These are phyloP conservation scores for Simalia tracyae DNA, from an alignment of 2,797 vertebrate genomes.

Conservation along the genomic window DNA sequence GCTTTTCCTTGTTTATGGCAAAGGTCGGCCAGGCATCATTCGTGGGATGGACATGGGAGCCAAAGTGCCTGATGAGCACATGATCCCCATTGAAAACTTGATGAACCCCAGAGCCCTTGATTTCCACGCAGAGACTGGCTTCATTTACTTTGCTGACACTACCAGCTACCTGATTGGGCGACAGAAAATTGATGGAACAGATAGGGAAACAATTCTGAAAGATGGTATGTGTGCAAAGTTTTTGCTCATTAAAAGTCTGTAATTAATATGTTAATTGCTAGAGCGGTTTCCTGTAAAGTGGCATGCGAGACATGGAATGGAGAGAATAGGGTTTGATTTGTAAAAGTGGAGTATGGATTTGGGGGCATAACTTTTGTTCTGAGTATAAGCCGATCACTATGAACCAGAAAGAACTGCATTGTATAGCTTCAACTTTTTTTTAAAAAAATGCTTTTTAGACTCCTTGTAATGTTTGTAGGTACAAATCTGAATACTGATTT, in stretches of 20 bases:
- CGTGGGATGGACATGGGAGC: conserved; percentile 95
- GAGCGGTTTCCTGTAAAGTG: background rate
- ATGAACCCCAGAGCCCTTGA: conserved; percentile 96
- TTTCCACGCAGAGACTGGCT: conserved; percentile 90
- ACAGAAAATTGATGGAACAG: conserved; percentile 95
- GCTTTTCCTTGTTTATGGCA: conserved; percentile 93
- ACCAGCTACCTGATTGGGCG: conserved; percentile 95
- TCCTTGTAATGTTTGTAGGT: background rate
- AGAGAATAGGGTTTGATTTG: background rate
- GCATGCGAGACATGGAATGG: background rate
- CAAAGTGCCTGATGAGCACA: conserved; percentile 93
- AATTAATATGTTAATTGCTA: background rate
- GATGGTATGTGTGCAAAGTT: conserved; percentile 77
- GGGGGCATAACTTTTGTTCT: background rate
- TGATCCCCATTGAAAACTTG: conserved; percentile 98
- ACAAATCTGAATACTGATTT: background rate
- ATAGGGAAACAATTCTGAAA: conserved; percentile 92
- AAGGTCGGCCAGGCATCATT: conserved; percentile 94
- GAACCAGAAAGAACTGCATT: background rate
- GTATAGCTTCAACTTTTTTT: background rate
- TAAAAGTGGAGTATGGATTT: background rate
- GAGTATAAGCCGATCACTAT: background rate
- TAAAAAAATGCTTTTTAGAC: background rate
- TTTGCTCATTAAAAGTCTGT: background rate
- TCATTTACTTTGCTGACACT: conserved; percentile 96